Percentiles rank a stretch among this genome's conserved stretches.
phyloP scores from a whole-genome alignment of 1,140 invertebrate genomes.

The Pogonomyrmex californicus region DNA sequence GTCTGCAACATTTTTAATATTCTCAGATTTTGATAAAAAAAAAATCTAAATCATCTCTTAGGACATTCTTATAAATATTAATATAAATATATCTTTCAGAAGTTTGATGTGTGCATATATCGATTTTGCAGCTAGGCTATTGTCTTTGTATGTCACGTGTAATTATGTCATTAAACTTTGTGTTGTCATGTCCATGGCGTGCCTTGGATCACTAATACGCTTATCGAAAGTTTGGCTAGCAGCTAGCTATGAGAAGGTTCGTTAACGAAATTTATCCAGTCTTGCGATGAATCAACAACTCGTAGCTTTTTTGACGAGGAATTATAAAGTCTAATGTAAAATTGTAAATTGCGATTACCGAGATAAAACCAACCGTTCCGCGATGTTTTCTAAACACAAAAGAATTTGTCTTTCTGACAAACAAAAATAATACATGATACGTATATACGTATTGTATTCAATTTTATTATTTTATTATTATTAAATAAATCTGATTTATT shows the following conservation, averaged over 20 bases:
- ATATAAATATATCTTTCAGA: neutral
- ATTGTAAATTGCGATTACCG: neutral
- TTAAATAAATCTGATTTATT: conserved; percentile 35
- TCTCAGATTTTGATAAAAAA: too few species aligned
- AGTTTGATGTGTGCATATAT: neutral
- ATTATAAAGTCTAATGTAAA: conserved; percentile 17
- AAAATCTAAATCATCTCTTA: too few species aligned
- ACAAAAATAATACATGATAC: neutral
- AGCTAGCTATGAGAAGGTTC: conserved; percentile 13
- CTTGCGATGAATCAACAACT: conserved; percentile 33
- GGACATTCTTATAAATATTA: neutral
- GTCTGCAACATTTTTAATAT: too few species aligned
- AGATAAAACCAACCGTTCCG: neutral
- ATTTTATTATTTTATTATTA: neutral
- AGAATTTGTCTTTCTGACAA: neutral
- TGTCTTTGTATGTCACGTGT: conserved; percentile 25
- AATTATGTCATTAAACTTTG: conserved; percentile 73
- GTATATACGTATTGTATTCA: neutral
- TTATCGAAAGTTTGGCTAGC: conserved; percentile 27
- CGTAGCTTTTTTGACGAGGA: neutral
- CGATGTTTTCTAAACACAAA: neutral
- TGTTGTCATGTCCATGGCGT: conserved; percentile 27
- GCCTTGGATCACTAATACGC: conserved; percentile 21
- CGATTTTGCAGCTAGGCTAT: neutral
- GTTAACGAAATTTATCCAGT: conserved; percentile 46